Percentiles rank a stretch among this genome's conserved stretches.
Conservation (phyloP, 2,888 invertebrate genomes). For the Rhopalosiphum nymphaeae region DNA sequence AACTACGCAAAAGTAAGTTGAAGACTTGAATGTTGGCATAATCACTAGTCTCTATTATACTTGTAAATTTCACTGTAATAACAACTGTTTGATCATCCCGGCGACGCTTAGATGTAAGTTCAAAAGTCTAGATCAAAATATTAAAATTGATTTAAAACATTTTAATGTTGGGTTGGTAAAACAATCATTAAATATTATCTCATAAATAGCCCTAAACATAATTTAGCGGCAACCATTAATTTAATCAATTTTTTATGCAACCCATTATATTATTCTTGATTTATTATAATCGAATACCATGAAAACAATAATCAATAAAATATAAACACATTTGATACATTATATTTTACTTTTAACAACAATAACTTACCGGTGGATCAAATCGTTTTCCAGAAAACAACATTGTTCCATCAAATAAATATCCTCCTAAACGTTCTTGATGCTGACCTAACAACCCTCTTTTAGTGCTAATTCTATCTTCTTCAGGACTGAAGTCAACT, state of each 20-base stretch:
- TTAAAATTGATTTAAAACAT: too few relatives aligned
- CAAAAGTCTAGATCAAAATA: too few relatives aligned
- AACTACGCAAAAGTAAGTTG: too few relatives aligned
- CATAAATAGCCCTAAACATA: too few relatives aligned
- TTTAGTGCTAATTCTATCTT: constrained; percentile 77
- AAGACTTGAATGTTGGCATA: too few relatives aligned
- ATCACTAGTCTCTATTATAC: too few relatives aligned
- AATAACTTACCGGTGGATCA: constrained; percentile 68
- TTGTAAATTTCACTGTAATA: too few relatives aligned
- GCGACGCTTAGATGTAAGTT: too few relatives aligned
- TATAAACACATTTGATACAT: neutral
- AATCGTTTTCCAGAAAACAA: constrained; percentile 76
- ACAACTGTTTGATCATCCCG: too few relatives aligned
- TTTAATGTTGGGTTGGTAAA: neutral
- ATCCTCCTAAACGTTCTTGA: constrained; percentile 74
- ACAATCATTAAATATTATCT: neutral
- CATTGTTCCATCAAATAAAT: constrained; percentile 68
- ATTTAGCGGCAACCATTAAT: too few relatives aligned
- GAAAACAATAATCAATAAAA: neutral
- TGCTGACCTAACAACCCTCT: constrained; percentile 76
- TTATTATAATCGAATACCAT: neutral
- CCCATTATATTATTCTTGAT: neutral
- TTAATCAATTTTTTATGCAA: too few relatives aligned
- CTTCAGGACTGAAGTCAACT: constrained; percentile 81
- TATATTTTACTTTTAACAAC: constrained; percentile 68